Conservation (phyloP, 2,888 invertebrate species). For the Choristoneura rosaceana region DNA sequence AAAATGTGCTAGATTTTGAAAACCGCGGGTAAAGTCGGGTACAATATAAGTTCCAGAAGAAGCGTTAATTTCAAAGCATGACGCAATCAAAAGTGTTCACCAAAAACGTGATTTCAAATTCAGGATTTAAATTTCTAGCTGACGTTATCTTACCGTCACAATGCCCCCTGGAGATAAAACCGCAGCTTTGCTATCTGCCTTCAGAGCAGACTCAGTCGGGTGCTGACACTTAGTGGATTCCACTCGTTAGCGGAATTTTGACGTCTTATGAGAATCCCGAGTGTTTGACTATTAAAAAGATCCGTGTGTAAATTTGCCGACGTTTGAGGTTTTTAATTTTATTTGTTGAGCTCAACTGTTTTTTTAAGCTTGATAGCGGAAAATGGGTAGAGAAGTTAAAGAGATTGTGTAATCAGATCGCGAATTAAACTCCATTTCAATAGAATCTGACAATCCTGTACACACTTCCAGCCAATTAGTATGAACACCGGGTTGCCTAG, state of each 20-base stretch:
- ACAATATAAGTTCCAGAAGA: not conserved
- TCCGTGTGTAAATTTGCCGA: slow-evolving; percentile 13
- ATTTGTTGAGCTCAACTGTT: not conserved
- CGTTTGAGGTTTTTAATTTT: not conserved
- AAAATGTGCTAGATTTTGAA: too few species aligned
- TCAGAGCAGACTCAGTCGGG: slow-evolving; percentile 54
- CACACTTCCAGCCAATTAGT: too few species aligned
- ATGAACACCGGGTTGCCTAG: too few species aligned
- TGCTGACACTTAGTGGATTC: slow-evolving; percentile 57
- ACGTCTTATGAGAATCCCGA: slow-evolving; percentile 49
- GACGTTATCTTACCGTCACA: slow-evolving; percentile 49
- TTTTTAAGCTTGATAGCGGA: not conserved
- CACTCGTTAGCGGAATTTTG: slow-evolving; percentile 67
- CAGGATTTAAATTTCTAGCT: slow-evolving; percentile 37
- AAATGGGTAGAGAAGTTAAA: not conserved
- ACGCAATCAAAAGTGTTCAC: not conserved
- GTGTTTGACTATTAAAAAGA: slow-evolving; percentile 29
- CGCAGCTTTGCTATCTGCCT: slow-evolving; percentile 45
- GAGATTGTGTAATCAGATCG: not conserved
- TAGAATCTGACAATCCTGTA: too few species aligned
- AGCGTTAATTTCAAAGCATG: slow-evolving; percentile 23
- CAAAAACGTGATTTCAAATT: slow-evolving; percentile 18
- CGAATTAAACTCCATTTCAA: too few species aligned
- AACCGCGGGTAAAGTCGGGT: too few species aligned
- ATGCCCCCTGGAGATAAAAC: slow-evolving; percentile 48